These are phyloP conservation scores for Silvanus unidentatus DNA, from an alignment of 2,888 invertebrate genomes.

Conservation along the genomic window DNA sequence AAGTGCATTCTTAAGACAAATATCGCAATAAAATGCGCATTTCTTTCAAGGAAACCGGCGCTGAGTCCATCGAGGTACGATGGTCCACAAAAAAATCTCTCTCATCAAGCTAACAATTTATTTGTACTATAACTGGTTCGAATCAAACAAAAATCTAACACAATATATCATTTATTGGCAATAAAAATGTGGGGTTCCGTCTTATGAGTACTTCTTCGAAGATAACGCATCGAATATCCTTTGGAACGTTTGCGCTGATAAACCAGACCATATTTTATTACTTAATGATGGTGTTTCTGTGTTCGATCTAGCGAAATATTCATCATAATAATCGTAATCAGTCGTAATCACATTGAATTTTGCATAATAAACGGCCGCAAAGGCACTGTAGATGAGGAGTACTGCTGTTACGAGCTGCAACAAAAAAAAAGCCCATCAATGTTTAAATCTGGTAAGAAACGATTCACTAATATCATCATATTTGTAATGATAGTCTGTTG, in stretches of 20 bases:
- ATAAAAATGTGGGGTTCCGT: conserved; percentile 8
- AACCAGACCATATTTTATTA: conserved; percentile 48
- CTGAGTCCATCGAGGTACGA: too few species aligned
- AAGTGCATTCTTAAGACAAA: too few species aligned
- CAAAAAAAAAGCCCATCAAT: conserved; percentile 22
- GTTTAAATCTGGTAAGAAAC: too few species aligned
- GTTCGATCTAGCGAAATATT: conserved; percentile 57
- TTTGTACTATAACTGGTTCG: too few species aligned
- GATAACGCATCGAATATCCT: conserved; percentile 59
- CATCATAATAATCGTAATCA: conserved; percentile 54
- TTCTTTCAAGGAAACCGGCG: too few species aligned
- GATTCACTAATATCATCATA: too few species aligned
- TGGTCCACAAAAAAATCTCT: too few species aligned
- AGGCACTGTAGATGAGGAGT: conserved; percentile 74
- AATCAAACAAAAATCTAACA: too few species aligned
- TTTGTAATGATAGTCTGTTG: conserved; percentile 10
- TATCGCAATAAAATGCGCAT: too few species aligned
- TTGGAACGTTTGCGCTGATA: conserved; percentile 59
- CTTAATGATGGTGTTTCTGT: conserved; percentile 40
- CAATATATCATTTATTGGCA: too few species aligned
- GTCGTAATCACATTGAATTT: conserved; percentile 79
- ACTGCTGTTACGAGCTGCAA: conserved; percentile 73
- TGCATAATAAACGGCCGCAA: conserved; percentile 82
- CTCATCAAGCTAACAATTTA: too few species aligned
- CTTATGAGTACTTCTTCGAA: conserved; percentile 45